Evolutionary conservation across 2,888 invertebrate species (phyloP).

Genomic region (Trissonchulus latispiculum): DNA sequence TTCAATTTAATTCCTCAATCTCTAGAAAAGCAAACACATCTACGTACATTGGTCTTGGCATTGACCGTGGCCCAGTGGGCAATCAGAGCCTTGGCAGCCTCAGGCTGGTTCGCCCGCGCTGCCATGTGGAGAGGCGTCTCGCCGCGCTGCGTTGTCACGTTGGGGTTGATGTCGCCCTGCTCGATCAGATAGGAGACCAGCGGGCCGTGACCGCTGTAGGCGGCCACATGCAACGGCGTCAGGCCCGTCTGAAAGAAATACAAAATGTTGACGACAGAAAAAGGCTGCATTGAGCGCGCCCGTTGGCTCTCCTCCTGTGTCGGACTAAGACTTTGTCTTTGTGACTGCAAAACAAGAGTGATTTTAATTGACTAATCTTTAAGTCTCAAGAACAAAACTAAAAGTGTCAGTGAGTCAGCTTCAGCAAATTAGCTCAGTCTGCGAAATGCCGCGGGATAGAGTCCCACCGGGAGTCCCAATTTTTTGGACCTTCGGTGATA

Average conservation of each 20-base stretch:
- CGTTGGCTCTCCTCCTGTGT: no score
- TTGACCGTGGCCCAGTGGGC: constrained; percentile 95
- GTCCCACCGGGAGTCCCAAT: no score
- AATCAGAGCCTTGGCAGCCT: constrained; percentile 91
- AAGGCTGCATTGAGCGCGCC: no score
- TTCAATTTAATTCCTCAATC: background rate
- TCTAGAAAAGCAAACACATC: background rate
- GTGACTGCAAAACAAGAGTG: no score
- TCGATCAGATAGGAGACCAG: constrained; percentile 96
- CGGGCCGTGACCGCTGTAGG: constrained; percentile 99
- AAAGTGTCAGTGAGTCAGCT: no score
- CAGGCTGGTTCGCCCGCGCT: constrained; percentile 96
- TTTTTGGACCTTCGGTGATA: no score
- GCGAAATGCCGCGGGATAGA: no score
- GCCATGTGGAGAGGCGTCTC: constrained; percentile 97
- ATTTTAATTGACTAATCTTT: no score
- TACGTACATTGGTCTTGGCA: constrained; percentile 70
- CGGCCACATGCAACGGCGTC: constrained; percentile 93
- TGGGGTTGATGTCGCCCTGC: constrained; percentile 84
- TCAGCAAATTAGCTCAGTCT: no score
- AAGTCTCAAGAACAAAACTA: no score
- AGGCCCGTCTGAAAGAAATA: constrained; percentile 64
- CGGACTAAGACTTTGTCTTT: no score
- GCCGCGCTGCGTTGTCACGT: constrained; percentile 91
- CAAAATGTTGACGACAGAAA: no score